phyloP scores from a whole-genome alignment of 1,140 invertebrate species.

The Vanessa atalanta region DNA sequence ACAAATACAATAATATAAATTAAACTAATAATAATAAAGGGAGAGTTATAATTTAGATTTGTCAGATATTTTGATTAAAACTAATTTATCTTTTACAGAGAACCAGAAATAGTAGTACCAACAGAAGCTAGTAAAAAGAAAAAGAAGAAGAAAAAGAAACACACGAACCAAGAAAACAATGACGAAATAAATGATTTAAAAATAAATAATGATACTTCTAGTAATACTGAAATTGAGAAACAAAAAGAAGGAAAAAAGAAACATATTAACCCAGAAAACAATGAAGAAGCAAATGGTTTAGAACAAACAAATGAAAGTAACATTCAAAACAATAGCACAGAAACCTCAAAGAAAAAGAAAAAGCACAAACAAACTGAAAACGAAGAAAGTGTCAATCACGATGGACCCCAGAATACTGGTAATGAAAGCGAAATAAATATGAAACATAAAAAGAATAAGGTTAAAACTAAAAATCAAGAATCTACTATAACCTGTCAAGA shows the following conservation, averaged over 20 bases:
- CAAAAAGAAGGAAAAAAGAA: conserved; percentile 59
- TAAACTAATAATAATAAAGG: background rate
- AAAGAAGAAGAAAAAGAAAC: conserved; percentile 54
- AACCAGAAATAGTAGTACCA: conserved; percentile 68
- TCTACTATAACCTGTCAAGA: too few relatives aligned
- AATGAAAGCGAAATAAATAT: background rate
- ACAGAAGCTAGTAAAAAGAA: conserved; percentile 59
- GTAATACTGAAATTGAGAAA: conserved; percentile 36
- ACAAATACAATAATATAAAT: too few relatives aligned
- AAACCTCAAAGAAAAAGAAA: conserved; percentile 32
- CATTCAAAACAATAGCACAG: background rate
- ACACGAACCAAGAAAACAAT: conserved; percentile 20
- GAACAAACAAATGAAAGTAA: conserved; percentile 22
- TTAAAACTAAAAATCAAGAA: too few relatives aligned
- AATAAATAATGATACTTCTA: too few relatives aligned
- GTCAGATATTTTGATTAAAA: background rate
- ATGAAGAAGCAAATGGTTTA: conserved; percentile 15
- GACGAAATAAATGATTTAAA: conserved; percentile 6
- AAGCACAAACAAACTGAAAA: conserved; percentile 20
- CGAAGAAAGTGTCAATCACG: background rate
- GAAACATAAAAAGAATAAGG: too few relatives aligned
- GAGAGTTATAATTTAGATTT: background rate
- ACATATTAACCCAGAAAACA: conserved; percentile 15
- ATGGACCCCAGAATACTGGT: background rate
- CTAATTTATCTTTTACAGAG: conserved; percentile 52